Conservation (phyloP, 2,888 invertebrate genomes). For the Polietes domitor region DNA sequence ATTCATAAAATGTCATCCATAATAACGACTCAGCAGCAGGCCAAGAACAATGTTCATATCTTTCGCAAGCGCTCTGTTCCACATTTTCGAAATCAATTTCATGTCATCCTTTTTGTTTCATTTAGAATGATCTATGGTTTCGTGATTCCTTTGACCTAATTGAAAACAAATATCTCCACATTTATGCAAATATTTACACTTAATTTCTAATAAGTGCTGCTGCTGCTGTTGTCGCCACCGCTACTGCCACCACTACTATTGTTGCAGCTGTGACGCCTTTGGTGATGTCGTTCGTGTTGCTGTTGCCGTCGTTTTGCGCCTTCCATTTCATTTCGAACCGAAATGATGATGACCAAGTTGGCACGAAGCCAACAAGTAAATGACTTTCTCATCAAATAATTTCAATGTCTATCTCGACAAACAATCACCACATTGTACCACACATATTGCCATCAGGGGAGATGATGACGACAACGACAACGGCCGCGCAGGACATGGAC, state of each 20-base stretch:
- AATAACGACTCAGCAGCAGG: too few species aligned
- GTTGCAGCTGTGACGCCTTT: conserved; percentile 33
- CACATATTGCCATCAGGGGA: conserved; percentile 32
- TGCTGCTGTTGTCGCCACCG: conserved; percentile 8
- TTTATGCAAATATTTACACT: conserved; percentile 66
- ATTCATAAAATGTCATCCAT: too few species aligned
- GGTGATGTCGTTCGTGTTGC: conserved; percentile 12
- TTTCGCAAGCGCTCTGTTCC: not conserved
- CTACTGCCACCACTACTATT: not conserved
- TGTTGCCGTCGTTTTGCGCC: conserved; percentile 15
- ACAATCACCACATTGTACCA: conserved; percentile 21
- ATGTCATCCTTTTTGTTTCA: not conserved
- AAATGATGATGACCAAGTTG: conserved; percentile 62
- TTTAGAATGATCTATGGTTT: conserved; percentile 44
- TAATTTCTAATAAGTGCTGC: conserved; percentile 62
- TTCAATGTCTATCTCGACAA: conserved; percentile 61
- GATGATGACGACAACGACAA: not conserved
- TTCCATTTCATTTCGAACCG: conserved; percentile 20
- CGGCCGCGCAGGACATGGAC: not conserved
- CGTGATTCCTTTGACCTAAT: conserved; percentile 59
- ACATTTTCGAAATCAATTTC: not conserved
- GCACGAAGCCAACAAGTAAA: conserved; percentile 66
- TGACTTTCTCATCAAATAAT: conserved; percentile 66
- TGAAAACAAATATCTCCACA: conserved; percentile 57
- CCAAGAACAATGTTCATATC: not conserved